phyloP scores from a whole-genome alignment of 2,888 invertebrate genomes.

The Drosophila affinis region DNA sequence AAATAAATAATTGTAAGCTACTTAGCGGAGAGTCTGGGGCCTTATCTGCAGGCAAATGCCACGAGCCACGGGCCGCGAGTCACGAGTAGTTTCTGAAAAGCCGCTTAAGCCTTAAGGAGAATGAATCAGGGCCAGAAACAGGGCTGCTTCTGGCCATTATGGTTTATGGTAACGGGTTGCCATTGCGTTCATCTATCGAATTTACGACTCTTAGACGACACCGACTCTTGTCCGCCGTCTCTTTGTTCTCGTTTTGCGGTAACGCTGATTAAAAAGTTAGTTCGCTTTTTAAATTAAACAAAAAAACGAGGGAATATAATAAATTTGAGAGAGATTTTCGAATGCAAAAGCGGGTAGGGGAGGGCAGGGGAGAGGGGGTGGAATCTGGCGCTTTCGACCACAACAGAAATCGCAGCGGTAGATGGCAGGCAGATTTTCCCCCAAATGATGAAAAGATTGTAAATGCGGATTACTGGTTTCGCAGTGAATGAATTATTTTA shows the following conservation, averaged over 20 bases:
- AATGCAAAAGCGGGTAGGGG: no score
- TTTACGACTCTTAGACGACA: background rate
- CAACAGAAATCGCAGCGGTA: background rate
- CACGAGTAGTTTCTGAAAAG: slow-evolving; percentile 29
- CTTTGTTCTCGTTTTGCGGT: background rate
- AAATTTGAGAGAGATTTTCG: background rate
- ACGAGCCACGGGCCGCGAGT: slow-evolving; percentile 2
- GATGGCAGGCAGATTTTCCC: background rate
- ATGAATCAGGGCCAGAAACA: slow-evolving; percentile 14
- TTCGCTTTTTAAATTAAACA: background rate
- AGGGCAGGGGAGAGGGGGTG: background rate
- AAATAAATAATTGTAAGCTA: slow-evolving; percentile 74
- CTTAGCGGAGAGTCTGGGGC: slow-evolving; percentile 43
- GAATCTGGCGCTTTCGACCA: background rate
- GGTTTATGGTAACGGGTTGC: slow-evolving; percentile 51
- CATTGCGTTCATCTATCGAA: background rate
- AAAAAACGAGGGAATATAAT: background rate
- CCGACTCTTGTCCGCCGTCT: background rate
- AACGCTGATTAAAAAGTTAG: background rate
- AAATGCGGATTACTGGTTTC: background rate
- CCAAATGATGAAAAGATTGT: slow-evolving; percentile 1
- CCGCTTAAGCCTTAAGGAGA: slow-evolving; percentile 38
- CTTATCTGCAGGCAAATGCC: slow-evolving; percentile 50
- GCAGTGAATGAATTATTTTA: slow-evolving; percentile 15
- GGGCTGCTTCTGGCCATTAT: slow-evolving; percentile 27